Evolutionary conservation across 1,140 invertebrate genomes (phyloP).

Genomic region (Lerema accius): DNA sequence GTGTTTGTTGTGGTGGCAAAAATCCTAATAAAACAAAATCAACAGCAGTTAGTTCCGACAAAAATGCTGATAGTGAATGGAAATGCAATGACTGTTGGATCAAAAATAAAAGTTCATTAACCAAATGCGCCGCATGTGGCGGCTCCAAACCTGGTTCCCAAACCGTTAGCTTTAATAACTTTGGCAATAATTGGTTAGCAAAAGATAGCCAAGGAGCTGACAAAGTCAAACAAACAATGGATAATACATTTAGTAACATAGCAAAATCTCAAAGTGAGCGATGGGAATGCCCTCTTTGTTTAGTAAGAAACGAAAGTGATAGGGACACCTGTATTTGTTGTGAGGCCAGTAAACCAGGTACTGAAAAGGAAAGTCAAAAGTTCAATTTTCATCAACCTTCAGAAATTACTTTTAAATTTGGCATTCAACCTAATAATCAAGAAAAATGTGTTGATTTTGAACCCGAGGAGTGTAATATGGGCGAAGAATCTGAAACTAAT

Average conservation of each 20-base stretch:
- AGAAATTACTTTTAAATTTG: slow-evolving; percentile 74
- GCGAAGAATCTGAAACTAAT: slow-evolving; percentile 55
- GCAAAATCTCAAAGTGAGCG: slow-evolving; percentile 69
- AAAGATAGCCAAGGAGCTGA: slow-evolving; percentile 19
- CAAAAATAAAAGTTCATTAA: slow-evolving; percentile 80
- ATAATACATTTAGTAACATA: slow-evolving; percentile 47
- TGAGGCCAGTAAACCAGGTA: slow-evolving; percentile 85
- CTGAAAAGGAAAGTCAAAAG: slow-evolving; percentile 40
- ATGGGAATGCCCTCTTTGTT: slow-evolving; percentile 88
- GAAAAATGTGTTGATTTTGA: slow-evolving; percentile 41
- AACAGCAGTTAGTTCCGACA: slow-evolving; percentile 30
- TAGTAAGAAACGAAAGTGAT: slow-evolving; percentile 84
- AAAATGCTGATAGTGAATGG: slow-evolving; percentile 79
- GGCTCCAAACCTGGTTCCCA: slow-evolving; percentile 73
- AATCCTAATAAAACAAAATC: slow-evolving; percentile 27
- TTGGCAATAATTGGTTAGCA: background rate
- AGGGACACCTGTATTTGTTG: slow-evolving; percentile 87
- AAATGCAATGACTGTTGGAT: slow-evolving; percentile 85
- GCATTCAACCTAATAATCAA: slow-evolving; percentile 63
- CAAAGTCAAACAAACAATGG: background rate
- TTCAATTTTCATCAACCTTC: slow-evolving; percentile 57
- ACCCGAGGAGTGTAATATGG: slow-evolving; percentile 17
- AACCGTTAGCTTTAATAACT: slow-evolving; percentile 19
- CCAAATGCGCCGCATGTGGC: slow-evolving; percentile 84
- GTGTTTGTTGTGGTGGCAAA: slow-evolving; percentile 85